phyloP scores from a whole-genome alignment of 2,888 invertebrate genomes.

The Trachelus iudaicus region DNA sequence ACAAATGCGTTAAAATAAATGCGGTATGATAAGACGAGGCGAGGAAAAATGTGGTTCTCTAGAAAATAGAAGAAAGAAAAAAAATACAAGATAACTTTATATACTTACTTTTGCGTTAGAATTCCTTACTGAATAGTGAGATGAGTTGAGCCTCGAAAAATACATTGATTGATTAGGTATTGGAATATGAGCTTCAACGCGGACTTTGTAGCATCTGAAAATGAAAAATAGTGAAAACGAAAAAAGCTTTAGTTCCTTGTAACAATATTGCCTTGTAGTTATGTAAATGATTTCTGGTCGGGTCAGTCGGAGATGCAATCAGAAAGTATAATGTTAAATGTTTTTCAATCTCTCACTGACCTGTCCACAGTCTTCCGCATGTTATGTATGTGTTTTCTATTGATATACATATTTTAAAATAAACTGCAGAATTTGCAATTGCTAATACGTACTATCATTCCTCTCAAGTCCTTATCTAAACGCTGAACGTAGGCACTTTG shows the following conservation, averaged over 20 bases:
- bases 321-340: slow-evolving; percentile 1
- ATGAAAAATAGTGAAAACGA: slow-evolving; percentile 13
- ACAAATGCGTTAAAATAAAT: not conserved
- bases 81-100: not conserved
- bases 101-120: not conserved
- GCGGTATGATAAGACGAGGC: not conserved
- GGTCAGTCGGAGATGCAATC: slow-evolving; percentile 1
- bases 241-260: slow-evolving; percentile 41
- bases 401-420: slow-evolving; percentile 62
- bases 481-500: not conserved
- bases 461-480: not conserved
- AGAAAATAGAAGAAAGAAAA: not conserved
- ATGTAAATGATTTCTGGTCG: slow-evolving; percentile 8
- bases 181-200: not conserved
- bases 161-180: not conserved
- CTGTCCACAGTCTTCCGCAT: slow-evolving; percentile 51
- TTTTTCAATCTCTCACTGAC: slow-evolving; percentile 5
- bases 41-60: not conserved
- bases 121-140: not conserved
- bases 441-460: not conserved
- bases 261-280: slow-evolving; percentile 38
- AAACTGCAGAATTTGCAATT: slow-evolving; percentile 44
- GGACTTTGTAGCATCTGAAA: not conserved
- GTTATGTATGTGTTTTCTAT: slow-evolving; percentile 63
- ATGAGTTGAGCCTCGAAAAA: not conserved